phyloP scores from a whole-genome alignment of 2,888 invertebrate species.

The Erannis defoliaria region DNA sequence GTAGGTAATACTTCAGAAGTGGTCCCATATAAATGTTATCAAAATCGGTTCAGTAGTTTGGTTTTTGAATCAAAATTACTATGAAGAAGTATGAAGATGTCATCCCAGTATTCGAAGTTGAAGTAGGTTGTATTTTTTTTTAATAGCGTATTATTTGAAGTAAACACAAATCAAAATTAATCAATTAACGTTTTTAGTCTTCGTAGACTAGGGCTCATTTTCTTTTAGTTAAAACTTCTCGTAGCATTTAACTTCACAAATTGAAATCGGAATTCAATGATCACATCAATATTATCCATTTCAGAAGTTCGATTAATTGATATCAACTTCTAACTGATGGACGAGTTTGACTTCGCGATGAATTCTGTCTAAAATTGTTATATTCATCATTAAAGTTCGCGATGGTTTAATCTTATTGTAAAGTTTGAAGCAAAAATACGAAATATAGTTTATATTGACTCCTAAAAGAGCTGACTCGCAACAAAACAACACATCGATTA shows the following conservation, averaged over 20 bases:
- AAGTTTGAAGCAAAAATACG: neutral
- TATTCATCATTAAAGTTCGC: neutral
- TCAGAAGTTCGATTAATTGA: slow-evolving; percentile 28
- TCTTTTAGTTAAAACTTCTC: slow-evolving; percentile 25
- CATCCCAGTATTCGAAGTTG: too few species aligned
- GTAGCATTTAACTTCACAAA: slow-evolving; percentile 25
- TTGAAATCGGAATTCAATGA: slow-evolving; percentile 31
- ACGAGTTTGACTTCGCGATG: slow-evolving; percentile 12
- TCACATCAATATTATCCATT: slow-evolving; percentile 32
- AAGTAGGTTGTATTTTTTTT: too few species aligned
- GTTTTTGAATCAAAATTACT: too few species aligned
- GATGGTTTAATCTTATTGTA: neutral
- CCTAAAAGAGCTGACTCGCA: too few species aligned
- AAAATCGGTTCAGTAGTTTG: too few species aligned
- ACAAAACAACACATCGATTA: too few species aligned
- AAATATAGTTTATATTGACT: neutral
- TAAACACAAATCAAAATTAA: neutral
- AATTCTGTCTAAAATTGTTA: slow-evolving; percentile 8
- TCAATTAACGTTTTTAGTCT: neutral
- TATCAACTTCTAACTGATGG: slow-evolving; percentile 19
- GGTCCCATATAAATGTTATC: too few species aligned
- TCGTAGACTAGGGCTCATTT: slow-evolving; percentile 5
- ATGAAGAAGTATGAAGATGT: too few species aligned
- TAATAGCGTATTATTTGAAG: too few species aligned
- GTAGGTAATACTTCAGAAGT: too few species aligned